Evolutionary conservation across 2,888 invertebrate species (phyloP).

Genomic region (Euzetes globulus): DNA sequence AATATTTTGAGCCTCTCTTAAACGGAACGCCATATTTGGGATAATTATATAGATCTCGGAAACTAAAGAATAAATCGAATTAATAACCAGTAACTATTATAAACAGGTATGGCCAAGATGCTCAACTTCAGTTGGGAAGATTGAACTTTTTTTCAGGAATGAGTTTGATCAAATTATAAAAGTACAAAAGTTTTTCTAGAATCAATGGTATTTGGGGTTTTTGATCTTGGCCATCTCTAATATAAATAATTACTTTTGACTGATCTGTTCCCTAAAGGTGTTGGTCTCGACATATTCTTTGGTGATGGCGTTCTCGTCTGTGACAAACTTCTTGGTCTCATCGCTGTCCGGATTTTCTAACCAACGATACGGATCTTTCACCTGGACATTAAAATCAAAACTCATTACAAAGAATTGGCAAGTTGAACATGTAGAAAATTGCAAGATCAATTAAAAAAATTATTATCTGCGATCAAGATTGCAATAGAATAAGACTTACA

Average conservation of each 20-base stretch:
- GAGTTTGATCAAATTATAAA: neutral
- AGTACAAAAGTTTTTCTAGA: neutral
- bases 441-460: too few relatives aligned
- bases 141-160: too few relatives aligned
- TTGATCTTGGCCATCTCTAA: too few relatives aligned
- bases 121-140: too few relatives aligned
- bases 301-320: conserved; percentile 15
- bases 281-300: conserved; percentile 16
- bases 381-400: neutral
- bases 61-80: neutral
- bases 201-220: too few relatives aligned
- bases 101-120: too few relatives aligned
- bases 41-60: conserved; percentile 29
- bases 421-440: neutral
- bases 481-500: neutral
- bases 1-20: conserved; percentile 35
- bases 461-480: neutral
- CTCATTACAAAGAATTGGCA: too few relatives aligned
- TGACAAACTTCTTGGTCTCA: conserved; percentile 31
- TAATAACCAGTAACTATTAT: too few relatives aligned
- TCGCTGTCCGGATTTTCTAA: conserved; percentile 27
- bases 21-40: conserved; percentile 26
- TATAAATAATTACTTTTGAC: conserved; percentile 20
- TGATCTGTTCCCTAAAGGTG: conserved; percentile 6
- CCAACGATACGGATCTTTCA: conserved; percentile 31